These are phyloP conservation scores for Ptilodon capucinus DNA, from an alignment of 2,888 invertebrate species.

Conservation along the genomic window DNA sequence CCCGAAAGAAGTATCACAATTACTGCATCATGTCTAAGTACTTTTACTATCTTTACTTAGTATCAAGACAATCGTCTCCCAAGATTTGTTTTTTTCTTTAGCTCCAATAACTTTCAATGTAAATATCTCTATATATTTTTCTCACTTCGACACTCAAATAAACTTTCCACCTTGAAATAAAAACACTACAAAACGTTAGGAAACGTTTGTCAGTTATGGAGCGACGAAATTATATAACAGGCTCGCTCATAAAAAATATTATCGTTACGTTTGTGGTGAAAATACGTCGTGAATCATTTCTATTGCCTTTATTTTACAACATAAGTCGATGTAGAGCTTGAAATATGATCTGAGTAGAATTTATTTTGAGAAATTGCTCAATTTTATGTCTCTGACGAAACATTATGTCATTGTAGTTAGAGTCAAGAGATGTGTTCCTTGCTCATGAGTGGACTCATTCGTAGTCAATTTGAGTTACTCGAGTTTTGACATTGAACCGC, in stretches of 20 bases:
- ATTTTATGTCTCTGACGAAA: too few relatives aligned
- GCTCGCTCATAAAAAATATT: slow-evolving; percentile 28
- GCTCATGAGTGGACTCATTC: too few relatives aligned
- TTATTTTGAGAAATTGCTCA: neutral
- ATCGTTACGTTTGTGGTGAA: slow-evolving; percentile 20
- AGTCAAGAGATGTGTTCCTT: too few relatives aligned
- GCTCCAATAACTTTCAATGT: neutral
- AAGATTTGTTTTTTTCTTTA: neutral
- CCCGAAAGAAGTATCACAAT: too few relatives aligned
- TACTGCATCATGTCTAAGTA: too few relatives aligned
- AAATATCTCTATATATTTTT: slow-evolving; percentile 1
- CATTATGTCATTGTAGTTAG: too few relatives aligned
- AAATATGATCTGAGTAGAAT: slow-evolving; percentile 5
- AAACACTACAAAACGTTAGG: slow-evolving; percentile 22
- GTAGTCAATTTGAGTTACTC: too few relatives aligned
- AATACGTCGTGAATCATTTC: slow-evolving; percentile 25
- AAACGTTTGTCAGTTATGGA: slow-evolving; percentile 16
- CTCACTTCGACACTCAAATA: slow-evolving; percentile 11
- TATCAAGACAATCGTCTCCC: neutral
- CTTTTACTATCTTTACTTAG: neutral
- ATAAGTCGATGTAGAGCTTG: slow-evolving; percentile 15
- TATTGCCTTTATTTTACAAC: slow-evolving; percentile 21
- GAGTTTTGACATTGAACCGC: too few relatives aligned
- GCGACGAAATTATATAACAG: slow-evolving; percentile 29
- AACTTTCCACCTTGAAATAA: slow-evolving; percentile 19